Base-by-base conservation (phyloP, 2,888 invertebrate genomes). In the Drosophila conformis region DNA sequence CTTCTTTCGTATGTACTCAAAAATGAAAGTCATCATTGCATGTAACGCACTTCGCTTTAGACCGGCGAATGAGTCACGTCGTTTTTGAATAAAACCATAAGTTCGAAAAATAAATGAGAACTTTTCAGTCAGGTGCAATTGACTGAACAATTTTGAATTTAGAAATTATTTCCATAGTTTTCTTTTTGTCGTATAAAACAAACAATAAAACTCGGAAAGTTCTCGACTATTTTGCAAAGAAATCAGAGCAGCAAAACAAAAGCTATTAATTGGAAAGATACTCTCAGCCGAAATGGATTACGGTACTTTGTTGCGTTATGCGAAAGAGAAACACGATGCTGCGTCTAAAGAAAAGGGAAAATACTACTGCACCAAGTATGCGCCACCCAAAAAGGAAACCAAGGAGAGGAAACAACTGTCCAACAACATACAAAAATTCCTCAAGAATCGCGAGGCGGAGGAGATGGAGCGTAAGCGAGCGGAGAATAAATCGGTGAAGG, bases 381-480 rank as follows among this genome's bases (percentile, higher is more conserved):
- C 96, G 74, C 96, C 97, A 2, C 97, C 97, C 0, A 97, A 97
- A 91, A 97, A 97, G 89, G 95, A 96, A 85, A 94, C 95, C 48
- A 96, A 96, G 83, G 94, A 95, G 62, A 76, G 71, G 70, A 95
- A 94, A 76, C 94, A 93, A 70, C 94, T 98, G 10, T 97, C 97
- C 0, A 95, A 94, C 2, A 97, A 97, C 83, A 96, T 98, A 58
- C 96, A 96, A 91, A 97, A 96, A 91, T 98, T 98, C 92, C 93
- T 98, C 25, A 96, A 96, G 1, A 96, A 96, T 82, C 96, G 96
- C 89, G 97, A 97, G 91, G 95, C 96, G 71, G 97, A 98, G 91
- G 97, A 97, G 87, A 94, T 93, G 68, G 94, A 94, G 67, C 96
- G 95, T 84, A 94, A 94, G 69, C 89, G 94, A 2, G 95, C 95